Conservation (phyloP, 2,113 vertebrate genomes). For the Numida meleagris region DNA sequence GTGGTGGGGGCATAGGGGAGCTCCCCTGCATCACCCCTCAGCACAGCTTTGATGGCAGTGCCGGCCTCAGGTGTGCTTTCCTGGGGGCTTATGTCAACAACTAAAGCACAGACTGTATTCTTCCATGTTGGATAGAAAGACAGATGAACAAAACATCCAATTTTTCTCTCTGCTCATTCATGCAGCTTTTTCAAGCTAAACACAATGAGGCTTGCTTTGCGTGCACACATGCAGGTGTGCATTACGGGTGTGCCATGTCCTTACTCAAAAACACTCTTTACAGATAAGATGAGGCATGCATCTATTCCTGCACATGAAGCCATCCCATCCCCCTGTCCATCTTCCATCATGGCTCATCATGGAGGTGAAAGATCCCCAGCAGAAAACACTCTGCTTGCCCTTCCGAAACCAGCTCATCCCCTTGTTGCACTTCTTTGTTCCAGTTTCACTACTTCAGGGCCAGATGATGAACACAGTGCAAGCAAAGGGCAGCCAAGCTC, state of each 20-base stretch:
- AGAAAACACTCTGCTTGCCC: background rate
- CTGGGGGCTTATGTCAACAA: background rate
- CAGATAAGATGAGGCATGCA: background rate
- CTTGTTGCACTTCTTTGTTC: background rate
- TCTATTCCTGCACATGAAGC: rapidly evolving
- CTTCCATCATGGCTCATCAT: background rate
- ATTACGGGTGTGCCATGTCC: background rate
- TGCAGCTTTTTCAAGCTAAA: background rate
- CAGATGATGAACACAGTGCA: background rate
- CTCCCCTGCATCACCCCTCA: background rate
- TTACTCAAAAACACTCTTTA: background rate
- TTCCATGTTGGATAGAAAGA: background rate
- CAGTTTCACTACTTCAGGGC: background rate
- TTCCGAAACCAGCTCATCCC: background rate
- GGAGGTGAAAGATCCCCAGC: background rate
- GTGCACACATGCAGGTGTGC: rapidly evolving
- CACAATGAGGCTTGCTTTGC: background rate
- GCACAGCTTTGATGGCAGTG: no score
- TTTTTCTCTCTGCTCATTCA: background rate
- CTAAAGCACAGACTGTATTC: background rate
- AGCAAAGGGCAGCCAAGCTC: slow-evolving; percentile 5
- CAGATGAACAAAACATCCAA: background rate
- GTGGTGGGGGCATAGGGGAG: background rate
- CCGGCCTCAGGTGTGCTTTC: background rate
- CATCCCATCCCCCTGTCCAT: background rate